phyloP scores from a whole-genome alignment of 2,113 vertebrate species.

The Globicephala melas region DNA sequence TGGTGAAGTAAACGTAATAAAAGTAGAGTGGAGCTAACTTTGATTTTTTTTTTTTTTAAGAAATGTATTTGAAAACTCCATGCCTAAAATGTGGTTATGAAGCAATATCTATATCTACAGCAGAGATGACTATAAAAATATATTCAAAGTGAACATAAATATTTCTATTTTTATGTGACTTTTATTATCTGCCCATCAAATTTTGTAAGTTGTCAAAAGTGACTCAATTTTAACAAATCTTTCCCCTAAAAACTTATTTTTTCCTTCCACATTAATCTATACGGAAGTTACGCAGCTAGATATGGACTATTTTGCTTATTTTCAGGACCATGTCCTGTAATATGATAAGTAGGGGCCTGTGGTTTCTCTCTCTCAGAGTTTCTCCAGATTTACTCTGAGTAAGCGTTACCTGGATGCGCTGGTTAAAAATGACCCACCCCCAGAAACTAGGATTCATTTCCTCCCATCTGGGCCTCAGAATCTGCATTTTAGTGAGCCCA shows the following conservation, averaged over 20 bases:
- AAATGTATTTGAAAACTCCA: slow-evolving; percentile 54
- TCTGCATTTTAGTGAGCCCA: neutral
- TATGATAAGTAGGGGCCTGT: neutral
- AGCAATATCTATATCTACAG: slow-evolving; percentile 55
- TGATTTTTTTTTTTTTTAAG: slow-evolving; percentile 32
- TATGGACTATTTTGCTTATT: slow-evolving; percentile 8
- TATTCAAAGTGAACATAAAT: slow-evolving; percentile 13
- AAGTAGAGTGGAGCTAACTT: slow-evolving; percentile 22
- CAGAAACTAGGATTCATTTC: neutral
- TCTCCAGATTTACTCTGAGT: neutral
- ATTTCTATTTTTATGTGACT: slow-evolving; percentile 44
- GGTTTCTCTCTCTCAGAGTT: neutral
- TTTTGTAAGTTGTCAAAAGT: slow-evolving; percentile 41
- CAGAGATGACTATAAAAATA: slow-evolving; percentile 31
- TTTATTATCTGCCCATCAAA: slow-evolving; percentile 30
- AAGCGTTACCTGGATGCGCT: neutral
- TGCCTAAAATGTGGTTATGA: slow-evolving; percentile 49
- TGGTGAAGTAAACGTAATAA: slow-evolving; percentile 25
- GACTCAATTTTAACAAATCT: slow-evolving; percentile 36
- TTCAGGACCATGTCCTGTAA: neutral
- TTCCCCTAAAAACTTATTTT: neutral
- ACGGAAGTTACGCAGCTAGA: neutral
- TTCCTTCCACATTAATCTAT: neutral
- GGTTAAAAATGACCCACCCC: neutral
- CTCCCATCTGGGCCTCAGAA: neutral